Evolutionary conservation across 2,797 vertebrate genomes (phyloP).

Genomic region (Enteromius fasciolatus): DNA sequence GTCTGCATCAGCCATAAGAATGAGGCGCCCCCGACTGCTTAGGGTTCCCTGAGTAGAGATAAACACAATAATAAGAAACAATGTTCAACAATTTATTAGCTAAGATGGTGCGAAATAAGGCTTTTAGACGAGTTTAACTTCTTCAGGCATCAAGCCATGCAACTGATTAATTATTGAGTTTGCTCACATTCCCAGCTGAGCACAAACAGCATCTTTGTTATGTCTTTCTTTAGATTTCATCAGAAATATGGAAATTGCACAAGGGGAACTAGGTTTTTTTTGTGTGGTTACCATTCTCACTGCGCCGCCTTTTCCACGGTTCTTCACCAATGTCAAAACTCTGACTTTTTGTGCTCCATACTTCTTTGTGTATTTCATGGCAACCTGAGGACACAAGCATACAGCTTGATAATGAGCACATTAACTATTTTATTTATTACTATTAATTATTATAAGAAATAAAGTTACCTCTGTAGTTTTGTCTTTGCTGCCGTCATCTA

Average conservation of each 20-base stretch:
- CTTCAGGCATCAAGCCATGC: not conserved
- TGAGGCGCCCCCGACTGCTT: constrained; percentile 84
- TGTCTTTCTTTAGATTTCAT: not conserved
- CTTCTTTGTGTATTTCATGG: constrained; percentile 84
- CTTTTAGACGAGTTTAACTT: not conserved
- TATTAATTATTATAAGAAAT: not conserved
- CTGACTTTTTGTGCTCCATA: constrained; percentile 90
- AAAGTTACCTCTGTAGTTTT: constrained; percentile 87
- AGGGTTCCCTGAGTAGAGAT: constrained; percentile 83
- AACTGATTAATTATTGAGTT: not conserved
- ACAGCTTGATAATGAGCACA: not conserved
- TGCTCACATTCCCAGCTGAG: not conserved
- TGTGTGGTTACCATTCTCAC: constrained; percentile 85
- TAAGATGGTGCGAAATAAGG: not conserved
- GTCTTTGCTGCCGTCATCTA: constrained; percentile 96
- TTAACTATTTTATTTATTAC: not conserved
- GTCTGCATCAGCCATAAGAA: constrained; percentile 97
- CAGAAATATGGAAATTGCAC: not conserved
- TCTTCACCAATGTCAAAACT: constrained; percentile 87
- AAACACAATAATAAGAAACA: not conserved
- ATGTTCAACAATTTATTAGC: not conserved
- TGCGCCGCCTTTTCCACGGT: constrained; percentile 95
- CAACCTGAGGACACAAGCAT: constrained; percentile 78
- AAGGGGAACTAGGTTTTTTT: not conserved
- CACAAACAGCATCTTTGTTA: not conserved